phyloP scores from a whole-genome alignment of 2,888 invertebrate species.

The Caenorhabditis wallacei region DNA sequence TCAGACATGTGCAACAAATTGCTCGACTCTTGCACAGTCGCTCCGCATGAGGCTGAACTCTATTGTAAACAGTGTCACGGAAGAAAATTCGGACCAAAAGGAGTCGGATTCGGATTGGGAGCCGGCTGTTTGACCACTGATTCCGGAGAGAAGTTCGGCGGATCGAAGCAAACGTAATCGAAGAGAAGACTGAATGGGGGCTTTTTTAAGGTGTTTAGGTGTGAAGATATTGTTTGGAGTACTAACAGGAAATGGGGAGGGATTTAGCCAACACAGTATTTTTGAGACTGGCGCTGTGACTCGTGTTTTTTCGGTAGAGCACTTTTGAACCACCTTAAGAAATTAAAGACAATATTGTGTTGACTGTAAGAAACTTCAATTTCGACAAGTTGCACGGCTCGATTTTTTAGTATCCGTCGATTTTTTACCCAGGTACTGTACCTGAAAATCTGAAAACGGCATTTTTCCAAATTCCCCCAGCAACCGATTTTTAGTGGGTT shows the following conservation, averaged over 20 bases:
- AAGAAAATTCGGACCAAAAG: constrained; percentile 96
- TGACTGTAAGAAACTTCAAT: too few relatives aligned
- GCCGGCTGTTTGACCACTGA: constrained; percentile 98
- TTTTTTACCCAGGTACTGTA: too few relatives aligned
- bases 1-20: constrained; percentile 92
- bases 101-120: constrained; percentile 98
- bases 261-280: too few relatives aligned
- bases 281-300: too few relatives aligned
- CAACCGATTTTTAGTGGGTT: too few relatives aligned
- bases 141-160: constrained; percentile 91
- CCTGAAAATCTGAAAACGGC: too few relatives aligned
- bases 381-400: too few relatives aligned
- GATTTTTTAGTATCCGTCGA: too few relatives aligned
- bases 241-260: constrained; percentile 1
- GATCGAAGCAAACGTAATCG: constrained; percentile 61
- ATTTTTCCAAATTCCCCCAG: too few relatives aligned
- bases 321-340: too few relatives aligned
- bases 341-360: too few relatives aligned
- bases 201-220: constrained; percentile 28
- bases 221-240: background rate
- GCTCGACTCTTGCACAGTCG: constrained; percentile 95
- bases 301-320: too few relatives aligned
- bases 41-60: constrained; percentile 94
- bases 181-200: constrained; percentile 8
- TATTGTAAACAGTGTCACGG: constrained; percentile 97